These are phyloP conservation scores for Cathartes aura DNA, from an alignment of 2,113 vertebrate genomes.

Conservation along the genomic window DNA sequence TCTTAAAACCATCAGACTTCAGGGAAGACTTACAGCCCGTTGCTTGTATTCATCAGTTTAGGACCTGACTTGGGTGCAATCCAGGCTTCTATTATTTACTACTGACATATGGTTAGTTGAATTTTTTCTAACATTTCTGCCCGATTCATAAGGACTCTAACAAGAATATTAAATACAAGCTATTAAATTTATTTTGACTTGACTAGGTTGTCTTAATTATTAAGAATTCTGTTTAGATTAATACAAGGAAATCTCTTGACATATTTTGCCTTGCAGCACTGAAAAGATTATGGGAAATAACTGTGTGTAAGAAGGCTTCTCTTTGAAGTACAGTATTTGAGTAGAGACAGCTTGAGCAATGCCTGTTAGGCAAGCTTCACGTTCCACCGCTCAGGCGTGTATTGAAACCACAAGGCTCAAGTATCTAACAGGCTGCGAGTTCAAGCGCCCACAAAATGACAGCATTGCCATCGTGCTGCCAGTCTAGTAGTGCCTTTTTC, in stretches of 20 bases:
- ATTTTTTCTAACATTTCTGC: not conserved
- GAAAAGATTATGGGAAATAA: constrained; percentile 33
- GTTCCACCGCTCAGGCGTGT: rapidly evolving
- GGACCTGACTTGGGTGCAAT: not conserved
- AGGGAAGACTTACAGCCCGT: not conserved
- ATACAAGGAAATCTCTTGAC: constrained; percentile 66
- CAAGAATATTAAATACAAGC: constrained; percentile 54
- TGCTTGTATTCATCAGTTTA: not conserved
- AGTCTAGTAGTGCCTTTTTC: not conserved
- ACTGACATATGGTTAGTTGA: not conserved
- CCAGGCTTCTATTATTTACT: constrained; percentile 36
- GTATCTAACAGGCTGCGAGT: rapidly evolving
- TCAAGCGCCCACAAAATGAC: rapidly evolving
- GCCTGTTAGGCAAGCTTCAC: not conserved
- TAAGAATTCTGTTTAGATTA: constrained; percentile 72
- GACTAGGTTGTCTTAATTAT: constrained; percentile 71
- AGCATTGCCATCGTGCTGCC: rapidly evolving
- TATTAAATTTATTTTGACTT: constrained; percentile 72
- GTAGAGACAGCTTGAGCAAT: not conserved
- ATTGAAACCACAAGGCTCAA: not conserved
- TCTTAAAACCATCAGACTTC: not conserved
- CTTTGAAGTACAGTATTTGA: not conserved
- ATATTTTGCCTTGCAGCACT: constrained; percentile 52
- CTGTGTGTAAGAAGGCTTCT: not conserved
- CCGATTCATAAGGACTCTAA: constrained; percentile 39